Conservation (phyloP, 2,888 invertebrate genomes). For the Seira sanloemensis region DNA sequence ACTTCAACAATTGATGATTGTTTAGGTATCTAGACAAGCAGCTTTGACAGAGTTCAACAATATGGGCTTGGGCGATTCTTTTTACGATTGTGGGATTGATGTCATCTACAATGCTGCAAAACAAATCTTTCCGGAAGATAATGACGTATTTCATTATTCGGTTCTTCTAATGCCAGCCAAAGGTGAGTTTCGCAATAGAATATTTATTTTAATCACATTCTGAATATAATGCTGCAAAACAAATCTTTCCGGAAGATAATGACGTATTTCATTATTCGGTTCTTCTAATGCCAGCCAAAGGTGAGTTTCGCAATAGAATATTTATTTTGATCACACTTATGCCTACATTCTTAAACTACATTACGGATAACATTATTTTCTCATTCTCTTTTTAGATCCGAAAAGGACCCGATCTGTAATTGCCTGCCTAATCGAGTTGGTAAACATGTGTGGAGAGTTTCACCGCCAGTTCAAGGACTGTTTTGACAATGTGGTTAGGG, state of each 20-base stretch:
- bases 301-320: too few species aligned
- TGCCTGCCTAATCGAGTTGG: constrained; percentile 25
- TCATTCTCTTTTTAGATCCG: constrained; percentile 14
- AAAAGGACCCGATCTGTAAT: constrained; percentile 20
- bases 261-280: not conserved
- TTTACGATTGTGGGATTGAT: constrained; percentile 39
- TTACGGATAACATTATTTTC: not conserved
- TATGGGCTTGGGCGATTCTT: constrained; percentile 22
- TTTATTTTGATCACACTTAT: too few species aligned
- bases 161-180: constrained; percentile 14
- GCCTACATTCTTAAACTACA: not conserved
- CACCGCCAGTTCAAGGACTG: not conserved
- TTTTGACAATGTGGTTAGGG: constrained; percentile 10
- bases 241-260: constrained; percentile 14
- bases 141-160: constrained; percentile 28
- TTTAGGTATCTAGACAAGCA: constrained; percentile 1
- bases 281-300: constrained; percentile 10
- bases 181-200: constrained; percentile 25
- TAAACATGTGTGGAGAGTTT: constrained; percentile 17
- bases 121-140: constrained; percentile 36
- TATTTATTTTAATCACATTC: too few species aligned
- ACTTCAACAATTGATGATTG: not conserved
- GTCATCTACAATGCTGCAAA: constrained; percentile 23
- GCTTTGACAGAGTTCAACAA: constrained; percentile 17
- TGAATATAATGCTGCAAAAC: constrained; percentile 28